A percentile compares a stretch with the other conserved stretches of the same genome.
These are phyloP conservation scores for Semicossyphus pulcher DNA, from an alignment of 2,113 vertebrate species.

Conservation along the genomic window DNA sequence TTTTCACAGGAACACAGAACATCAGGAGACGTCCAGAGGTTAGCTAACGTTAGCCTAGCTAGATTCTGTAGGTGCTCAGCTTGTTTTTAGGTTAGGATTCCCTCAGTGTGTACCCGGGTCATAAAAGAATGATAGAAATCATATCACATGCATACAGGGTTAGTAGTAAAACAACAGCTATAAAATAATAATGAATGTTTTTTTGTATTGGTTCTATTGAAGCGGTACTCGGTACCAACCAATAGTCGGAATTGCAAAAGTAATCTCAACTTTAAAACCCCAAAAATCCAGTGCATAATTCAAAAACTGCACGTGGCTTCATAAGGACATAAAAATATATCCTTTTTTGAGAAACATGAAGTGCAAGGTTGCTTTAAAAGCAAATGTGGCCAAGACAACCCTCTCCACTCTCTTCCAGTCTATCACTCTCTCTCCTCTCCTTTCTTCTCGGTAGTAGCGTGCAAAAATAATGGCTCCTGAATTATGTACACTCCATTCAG, in stretches of 20 bases:
- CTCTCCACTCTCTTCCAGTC: neutral
- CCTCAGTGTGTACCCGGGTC: neutral
- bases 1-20: neutral
- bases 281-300: too few relatives aligned
- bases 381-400: constrained; percentile 10
- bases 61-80: neutral
- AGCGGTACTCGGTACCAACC: too few relatives aligned
- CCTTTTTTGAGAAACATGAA: neutral
- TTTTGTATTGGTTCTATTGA: too few relatives aligned
- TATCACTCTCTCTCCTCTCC: neutral
- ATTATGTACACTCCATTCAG: constrained; percentile 70
- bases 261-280: too few relatives aligned
- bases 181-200: neutral
- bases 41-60: neutral
- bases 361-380: constrained; percentile 19
- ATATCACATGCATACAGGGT: neutral
- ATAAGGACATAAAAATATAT: neutral
- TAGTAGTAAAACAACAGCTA: neutral
- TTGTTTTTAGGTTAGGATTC: neutral
- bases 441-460: constrained; percentile 24
- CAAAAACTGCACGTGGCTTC: neutral
- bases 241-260: too few relatives aligned
- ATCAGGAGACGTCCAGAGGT: neutral
- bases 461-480: constrained; percentile 69
- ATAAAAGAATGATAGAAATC: neutral